Evolutionary conservation across 2,888 invertebrate genomes (phyloP), one percentile per base, ranked within the genome.

Genomic region (Cetonia aurata): DNA sequence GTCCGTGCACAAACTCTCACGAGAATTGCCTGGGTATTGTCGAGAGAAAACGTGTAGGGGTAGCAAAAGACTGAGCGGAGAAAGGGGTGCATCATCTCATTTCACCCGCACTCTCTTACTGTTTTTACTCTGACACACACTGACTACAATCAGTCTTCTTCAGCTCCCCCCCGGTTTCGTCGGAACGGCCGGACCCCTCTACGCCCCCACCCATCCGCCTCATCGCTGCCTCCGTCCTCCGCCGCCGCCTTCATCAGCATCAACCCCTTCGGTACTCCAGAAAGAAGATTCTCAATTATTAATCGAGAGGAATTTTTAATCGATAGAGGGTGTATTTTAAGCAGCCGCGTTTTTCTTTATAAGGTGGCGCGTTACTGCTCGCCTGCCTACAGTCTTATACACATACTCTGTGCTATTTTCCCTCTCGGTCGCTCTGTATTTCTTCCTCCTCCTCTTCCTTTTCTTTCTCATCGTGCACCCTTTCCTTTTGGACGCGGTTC

Each of bases 91-190:
- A 87, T 88, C 88, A 88, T 88, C 88, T 87, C 88, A 88, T 88
- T 88, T 88, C 88, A 88, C 88, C 88, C 88, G 88, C 87, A 87
- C 88, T 88, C 88, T 88, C 88, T 88, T 84, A 83, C 80, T 83
- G 82, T 83, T 83, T 83, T 83, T 83, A 81, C 83, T 80, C 83
- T 80, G 79, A 84, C 83, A 84, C 82, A 83, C 81, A 83, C 83
- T 82, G 82, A 83, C 82, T 83, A 83, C 83, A 83, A 83, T 84
- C 84, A 83, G 83, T 82, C 82, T 81, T 82, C 82, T 80, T 81
- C 81, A 81, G 76, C 76, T 77, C 76, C 69, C 76, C 73, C 76
- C 77, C 73, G 62, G 33, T 62, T 62, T 50, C 37, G 62, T 48
- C 62, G 50, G 62, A 62, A 44, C 48, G 48, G 62, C 50, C 71